These are phyloP conservation scores for Cottoperca gobio DNA, from an alignment of 2,797 vertebrate genomes.

Conservation along the genomic window DNA sequence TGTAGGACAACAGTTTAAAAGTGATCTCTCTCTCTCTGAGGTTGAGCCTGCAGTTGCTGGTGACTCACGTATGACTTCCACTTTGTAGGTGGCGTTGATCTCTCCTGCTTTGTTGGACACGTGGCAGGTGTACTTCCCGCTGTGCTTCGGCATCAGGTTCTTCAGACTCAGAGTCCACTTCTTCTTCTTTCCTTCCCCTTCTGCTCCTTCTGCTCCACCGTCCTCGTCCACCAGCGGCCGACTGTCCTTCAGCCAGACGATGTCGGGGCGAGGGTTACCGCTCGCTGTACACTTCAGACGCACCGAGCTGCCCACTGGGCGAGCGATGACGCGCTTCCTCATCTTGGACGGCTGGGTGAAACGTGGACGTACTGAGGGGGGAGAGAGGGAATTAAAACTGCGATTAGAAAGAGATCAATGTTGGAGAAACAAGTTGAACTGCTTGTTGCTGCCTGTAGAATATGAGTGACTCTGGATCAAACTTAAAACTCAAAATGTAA, in stretches of 20 bases:
- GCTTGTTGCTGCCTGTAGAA: not conserved
- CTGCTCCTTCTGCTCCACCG: constrained; percentile 18
- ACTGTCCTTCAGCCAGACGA: constrained; percentile 95
- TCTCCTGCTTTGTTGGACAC: constrained; percentile 94
- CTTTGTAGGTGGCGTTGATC: constrained; percentile 97
- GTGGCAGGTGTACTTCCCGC: constrained; percentile 97
- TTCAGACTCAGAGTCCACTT: constrained; percentile 97
- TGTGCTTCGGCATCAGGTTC: constrained; percentile 94
- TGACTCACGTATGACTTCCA: constrained; percentile 96
- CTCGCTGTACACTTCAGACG: constrained; percentile 96
- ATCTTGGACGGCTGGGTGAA: constrained; percentile 99
- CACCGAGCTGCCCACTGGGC: constrained; percentile 95
- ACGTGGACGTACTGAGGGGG: constrained; percentile 88
- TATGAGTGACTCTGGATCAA: constrained; percentile 1
- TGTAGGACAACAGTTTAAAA: not conserved
- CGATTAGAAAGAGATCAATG: not conserved
- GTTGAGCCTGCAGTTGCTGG: not conserved
- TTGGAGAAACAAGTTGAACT: not conserved
- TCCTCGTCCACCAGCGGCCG: constrained; percentile 83
- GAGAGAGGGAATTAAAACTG: not conserved
- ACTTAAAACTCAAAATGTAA: not conserved
- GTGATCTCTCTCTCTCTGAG: not conserved
- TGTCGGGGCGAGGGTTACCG: constrained; percentile 94
- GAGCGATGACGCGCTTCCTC: constrained; percentile 95
- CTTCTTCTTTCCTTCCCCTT: constrained; percentile 88